Percentiles rank a stretch among this genome's conserved stretches.
Evolutionary conservation across 1,140 invertebrate species (phyloP).

Genomic region (Drosophila equinoxialis): DNA sequence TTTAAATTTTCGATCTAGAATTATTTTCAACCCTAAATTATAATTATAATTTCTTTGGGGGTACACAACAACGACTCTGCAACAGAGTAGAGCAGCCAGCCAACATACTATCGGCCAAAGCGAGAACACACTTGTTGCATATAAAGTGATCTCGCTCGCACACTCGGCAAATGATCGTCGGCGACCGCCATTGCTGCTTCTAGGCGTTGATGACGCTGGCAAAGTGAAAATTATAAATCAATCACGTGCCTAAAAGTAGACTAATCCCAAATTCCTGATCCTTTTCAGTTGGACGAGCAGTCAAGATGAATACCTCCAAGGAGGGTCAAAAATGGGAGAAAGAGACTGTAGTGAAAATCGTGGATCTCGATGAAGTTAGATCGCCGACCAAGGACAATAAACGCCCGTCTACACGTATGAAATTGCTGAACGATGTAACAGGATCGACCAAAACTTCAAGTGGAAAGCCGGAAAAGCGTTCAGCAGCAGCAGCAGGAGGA

Average conservation of each 20-base stretch:
- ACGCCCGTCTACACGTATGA: constrained; percentile 52
- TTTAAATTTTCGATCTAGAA: constrained; percentile 60
- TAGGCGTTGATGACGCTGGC: constrained; percentile 81
- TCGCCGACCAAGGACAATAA: constrained; percentile 43
- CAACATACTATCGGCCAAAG: constrained; percentile 21
- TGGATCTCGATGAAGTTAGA: constrained; percentile 44
- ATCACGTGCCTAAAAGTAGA: constrained; percentile 74
- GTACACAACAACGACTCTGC: background rate
- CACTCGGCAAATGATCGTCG: constrained; percentile 32
- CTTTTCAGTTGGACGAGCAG: constrained; percentile 22
- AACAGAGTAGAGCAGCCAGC: background rate
- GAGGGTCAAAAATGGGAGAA: constrained; percentile 43
- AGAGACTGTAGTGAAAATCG: constrained; percentile 46
- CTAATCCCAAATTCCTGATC: constrained; percentile 44
- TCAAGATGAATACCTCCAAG: constrained; percentile 52
- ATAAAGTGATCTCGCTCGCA: constrained; percentile 56
- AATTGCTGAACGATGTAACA: constrained; percentile 55
- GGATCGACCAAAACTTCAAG: background rate
- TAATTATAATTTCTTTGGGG: constrained; percentile 54
- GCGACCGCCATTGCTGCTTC: constrained; percentile 73
- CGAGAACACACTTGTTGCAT: constrained; percentile 62
- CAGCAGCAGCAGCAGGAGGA: constrained; percentile 37
- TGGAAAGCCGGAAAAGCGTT: constrained; percentile 49
- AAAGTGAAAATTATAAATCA: constrained; percentile 55
- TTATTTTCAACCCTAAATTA: constrained; percentile 70